phyloP scores from a whole-genome alignment of 2,888 invertebrate genomes.

The Eurytoma adleriae region DNA sequence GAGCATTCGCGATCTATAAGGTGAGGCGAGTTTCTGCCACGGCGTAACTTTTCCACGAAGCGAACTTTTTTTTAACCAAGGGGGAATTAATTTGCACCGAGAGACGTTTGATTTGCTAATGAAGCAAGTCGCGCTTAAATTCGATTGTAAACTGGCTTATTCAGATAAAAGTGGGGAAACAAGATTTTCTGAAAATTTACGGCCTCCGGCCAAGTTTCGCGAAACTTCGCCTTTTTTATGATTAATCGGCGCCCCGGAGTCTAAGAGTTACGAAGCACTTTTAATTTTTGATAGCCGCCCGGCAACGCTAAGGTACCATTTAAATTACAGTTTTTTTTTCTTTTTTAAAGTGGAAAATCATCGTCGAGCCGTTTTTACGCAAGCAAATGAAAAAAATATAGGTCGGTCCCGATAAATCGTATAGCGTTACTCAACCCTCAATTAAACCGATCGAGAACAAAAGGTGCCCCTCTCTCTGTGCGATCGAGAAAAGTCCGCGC shows the following conservation, averaged over 20 bases:
- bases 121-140: neutral
- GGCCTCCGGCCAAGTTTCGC: neutral
- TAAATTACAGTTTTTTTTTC: too few relatives aligned
- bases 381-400: neutral
- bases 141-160: neutral
- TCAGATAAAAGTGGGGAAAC: neutral
- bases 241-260: neutral
- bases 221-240: slow-evolving; percentile 2
- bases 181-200: neutral
- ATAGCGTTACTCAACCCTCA: neutral
- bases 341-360: too few relatives aligned
- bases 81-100: neutral
- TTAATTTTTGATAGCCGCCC: neutral
- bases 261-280: slow-evolving; percentile 1
- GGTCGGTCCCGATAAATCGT: slow-evolving; percentile 2
- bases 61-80: slow-evolving; percentile 1
- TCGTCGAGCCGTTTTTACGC: too few relatives aligned
- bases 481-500: neutral
- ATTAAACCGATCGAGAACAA: neutral
- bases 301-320: neutral
- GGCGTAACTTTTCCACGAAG: slow-evolving; percentile 4
- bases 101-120: slow-evolving; percentile 26
- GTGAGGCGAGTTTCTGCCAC: slow-evolving; percentile 4
- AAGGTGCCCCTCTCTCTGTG: neutral
- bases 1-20: slow-evolving; percentile 5